Base-by-base conservation (phyloP, 2,797 vertebrate species). In the Myotis planiceps region DNA sequence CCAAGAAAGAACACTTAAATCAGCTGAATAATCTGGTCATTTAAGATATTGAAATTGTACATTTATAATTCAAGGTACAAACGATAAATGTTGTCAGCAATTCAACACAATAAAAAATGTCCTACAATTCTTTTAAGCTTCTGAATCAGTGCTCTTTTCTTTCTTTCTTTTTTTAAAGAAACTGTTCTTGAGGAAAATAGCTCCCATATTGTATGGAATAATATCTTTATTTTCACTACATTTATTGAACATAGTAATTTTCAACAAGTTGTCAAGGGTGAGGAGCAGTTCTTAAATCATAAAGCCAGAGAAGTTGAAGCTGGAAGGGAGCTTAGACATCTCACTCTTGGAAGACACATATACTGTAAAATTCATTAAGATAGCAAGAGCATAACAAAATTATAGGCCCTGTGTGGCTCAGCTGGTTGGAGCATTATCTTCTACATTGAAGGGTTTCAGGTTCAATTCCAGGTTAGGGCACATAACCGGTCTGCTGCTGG, bases 1-100 rank as follows among this genome's bases (percentile, higher is more conserved):
- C n/a, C 27, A 94, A 55, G 27, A 47, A 95, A 91, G 32, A 87
- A 63, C 32, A 92, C 53, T 87, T 92, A 96, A 88, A 21, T 49
- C 55, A 83, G 55, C 45, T 9, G 12, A 83, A 55, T 45, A 80
- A 93, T n/a, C 19, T 79, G 27, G 32, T 79, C 16, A 47, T 87
- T 74, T 88, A 92, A 92, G 81, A 90, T 55, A 53, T 87, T n/a
- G 47, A 34, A 60, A 69, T 0, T 68, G 39, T 14, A 45, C 21
- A 51, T 79, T 83, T 90, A 82, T 79, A 90, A 92, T 83, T 95
- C 55, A 92, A 83, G 34, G 69, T 47, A 9, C 19, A 83, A 89
- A 34, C 45, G 74, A 32, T 19, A 95, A 92, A 79, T 68, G 90
- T 0, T 90, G 49, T 32, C 47, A 83, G 27, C 78, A 34, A 83